Percentiles rank a stretch among this genome's conserved stretches.
These are phyloP conservation scores for Anoura caudifer DNA, from an alignment of 2,113 vertebrate species.

Conservation along the genomic window DNA sequence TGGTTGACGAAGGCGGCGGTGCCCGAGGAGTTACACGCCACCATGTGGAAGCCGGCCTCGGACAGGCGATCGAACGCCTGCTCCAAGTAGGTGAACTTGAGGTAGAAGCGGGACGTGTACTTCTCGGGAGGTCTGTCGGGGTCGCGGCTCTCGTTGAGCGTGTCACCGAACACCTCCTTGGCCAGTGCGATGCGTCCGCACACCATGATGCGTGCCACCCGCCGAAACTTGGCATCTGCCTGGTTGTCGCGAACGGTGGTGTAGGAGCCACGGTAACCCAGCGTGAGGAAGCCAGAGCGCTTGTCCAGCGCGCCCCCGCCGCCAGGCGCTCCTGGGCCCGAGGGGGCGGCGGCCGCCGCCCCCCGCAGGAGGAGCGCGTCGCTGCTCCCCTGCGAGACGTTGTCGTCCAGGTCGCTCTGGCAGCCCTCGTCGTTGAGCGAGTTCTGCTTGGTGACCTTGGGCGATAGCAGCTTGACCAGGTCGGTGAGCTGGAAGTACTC, in stretches of 20 bases:
- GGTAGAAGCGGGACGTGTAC: conserved; percentile 93
- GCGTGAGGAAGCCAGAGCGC: conserved; percentile 89
- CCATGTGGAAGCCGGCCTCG: conserved; percentile 88
- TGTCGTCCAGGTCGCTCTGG: conserved; percentile 91
- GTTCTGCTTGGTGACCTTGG: conserved; percentile 87
- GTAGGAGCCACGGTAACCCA: conserved; percentile 90
- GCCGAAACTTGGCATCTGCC: conserved; percentile 89
- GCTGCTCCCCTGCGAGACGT: conserved; percentile 85
- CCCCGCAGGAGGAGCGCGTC: conserved; percentile 79
- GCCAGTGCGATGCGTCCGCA: conserved; percentile 90
- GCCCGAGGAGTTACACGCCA: conserved; percentile 86
- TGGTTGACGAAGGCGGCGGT: conserved; percentile 88
- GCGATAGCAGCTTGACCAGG: conserved; percentile 86
- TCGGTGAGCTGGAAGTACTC: conserved; percentile 90
- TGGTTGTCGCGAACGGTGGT: conserved; percentile 88
- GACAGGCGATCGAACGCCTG: conserved; percentile 91
- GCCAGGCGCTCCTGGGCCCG: conserved; percentile 33
- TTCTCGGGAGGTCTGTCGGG: conserved; percentile 90
- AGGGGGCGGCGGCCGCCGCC: conserved; percentile 39
- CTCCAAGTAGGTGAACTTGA: conserved; percentile 92
- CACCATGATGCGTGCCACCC: conserved; percentile 91
- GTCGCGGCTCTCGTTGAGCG: conserved; percentile 91
- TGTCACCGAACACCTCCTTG: conserved; percentile 91
- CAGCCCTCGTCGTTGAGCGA: conserved; percentile 91
- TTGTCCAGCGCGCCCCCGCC: conserved; percentile 76